Conservation (phyloP, 2,888 invertebrate genomes). For the Acheta domesticus region DNA sequence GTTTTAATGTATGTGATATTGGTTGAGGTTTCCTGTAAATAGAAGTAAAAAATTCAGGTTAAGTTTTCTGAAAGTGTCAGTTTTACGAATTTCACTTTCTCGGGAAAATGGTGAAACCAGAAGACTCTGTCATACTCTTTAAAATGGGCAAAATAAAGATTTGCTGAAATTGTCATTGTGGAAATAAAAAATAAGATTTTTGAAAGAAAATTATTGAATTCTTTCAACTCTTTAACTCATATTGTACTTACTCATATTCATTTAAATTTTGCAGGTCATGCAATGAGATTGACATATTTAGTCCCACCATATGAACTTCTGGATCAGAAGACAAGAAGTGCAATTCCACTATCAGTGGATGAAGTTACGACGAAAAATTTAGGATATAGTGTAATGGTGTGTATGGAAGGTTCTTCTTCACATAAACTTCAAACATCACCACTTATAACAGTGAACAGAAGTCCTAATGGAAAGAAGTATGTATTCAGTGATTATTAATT, state of each 20-base stretch:
- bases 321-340: conserved; percentile 68
- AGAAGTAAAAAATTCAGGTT: neutral
- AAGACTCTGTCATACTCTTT: too few relatives aligned
- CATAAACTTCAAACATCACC: conserved; percentile 77
- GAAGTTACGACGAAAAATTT: conserved; percentile 59
- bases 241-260: neutral
- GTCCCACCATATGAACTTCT: conserved; percentile 89
- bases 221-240: neutral
- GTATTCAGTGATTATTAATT: conserved; percentile 34
- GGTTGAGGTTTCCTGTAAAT: neutral
- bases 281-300: conserved; percentile 91
- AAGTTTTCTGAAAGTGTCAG: too few relatives aligned
- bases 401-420: conserved; percentile 80
- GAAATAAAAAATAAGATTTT: neutral
- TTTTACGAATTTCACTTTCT: too few relatives aligned
- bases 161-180: too few relatives aligned
- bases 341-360: conserved; percentile 72
- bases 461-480: conserved; percentile 71
- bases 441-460: conserved; percentile 66
- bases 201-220: neutral
- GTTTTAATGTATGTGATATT: neutral
- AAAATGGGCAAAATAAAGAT: too few relatives aligned
- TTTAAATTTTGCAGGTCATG: conserved; percentile 61
- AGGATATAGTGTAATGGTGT: conserved; percentile 84
- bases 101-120: too few relatives aligned